phyloP scores from a whole-genome alignment of 2,797 vertebrate species.

The Chromis chromis region DNA sequence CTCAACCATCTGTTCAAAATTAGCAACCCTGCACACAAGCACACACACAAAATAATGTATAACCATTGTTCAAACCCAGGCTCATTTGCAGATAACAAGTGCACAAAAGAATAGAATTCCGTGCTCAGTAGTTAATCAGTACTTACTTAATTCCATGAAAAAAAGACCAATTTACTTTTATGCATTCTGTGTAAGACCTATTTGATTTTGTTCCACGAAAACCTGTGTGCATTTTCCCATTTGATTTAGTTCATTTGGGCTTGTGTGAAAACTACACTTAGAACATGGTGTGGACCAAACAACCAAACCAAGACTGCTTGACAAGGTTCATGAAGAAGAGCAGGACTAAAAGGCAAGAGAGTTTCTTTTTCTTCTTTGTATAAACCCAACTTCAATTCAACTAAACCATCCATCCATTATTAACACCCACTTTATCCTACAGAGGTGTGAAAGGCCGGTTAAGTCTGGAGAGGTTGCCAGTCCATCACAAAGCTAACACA shows the following conservation, averaged over 20 bases:
- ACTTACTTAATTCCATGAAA: neutral
- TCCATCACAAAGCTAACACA: too few species aligned
- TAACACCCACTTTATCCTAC: too few species aligned
- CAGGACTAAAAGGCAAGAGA: too few species aligned
- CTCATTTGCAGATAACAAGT: slow-evolving; percentile 8
- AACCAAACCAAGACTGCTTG: too few species aligned
- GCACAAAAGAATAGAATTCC: slow-evolving; percentile 18
- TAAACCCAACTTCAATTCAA: too few species aligned
- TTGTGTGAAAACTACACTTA: slow-evolving; percentile 10
- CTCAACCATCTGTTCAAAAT: slow-evolving; percentile 81
- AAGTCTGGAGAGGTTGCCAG: too few species aligned
- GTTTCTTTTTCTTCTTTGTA: too few species aligned
- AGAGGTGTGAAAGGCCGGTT: too few species aligned
- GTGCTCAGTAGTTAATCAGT: neutral
- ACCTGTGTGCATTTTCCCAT: neutral
- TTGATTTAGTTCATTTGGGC: slow-evolving; percentile 7
- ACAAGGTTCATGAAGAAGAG: too few species aligned
- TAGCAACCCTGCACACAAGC: slow-evolving; percentile 54
- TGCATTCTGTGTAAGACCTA: neutral
- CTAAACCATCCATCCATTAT: too few species aligned
- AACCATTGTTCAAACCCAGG: slow-evolving; percentile 31
- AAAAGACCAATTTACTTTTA: neutral
- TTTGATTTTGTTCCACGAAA: neutral
- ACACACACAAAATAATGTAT: slow-evolving; percentile 30
- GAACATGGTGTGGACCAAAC: neutral